Evolutionary conservation across 2,888 invertebrate genomes (phyloP).

Genomic region (Agonopterix subpropinquella): DNA sequence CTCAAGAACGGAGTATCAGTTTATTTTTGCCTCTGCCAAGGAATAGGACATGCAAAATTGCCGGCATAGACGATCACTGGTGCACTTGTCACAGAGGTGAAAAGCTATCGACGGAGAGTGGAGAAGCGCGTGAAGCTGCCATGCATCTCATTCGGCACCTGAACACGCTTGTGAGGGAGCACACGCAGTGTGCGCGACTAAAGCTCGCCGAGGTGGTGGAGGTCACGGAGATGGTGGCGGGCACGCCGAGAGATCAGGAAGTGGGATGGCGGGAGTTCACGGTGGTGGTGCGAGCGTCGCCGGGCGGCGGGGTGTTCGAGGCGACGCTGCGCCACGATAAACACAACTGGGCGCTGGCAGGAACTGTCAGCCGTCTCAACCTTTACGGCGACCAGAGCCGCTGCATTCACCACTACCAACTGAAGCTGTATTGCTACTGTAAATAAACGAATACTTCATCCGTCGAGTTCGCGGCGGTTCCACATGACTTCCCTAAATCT

Average conservation of each 20-base stretch:
- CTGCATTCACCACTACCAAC: constrained; percentile 83
- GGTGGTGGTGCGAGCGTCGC: constrained; percentile 77
- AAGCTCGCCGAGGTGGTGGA: constrained; percentile 77
- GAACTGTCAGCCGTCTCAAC: constrained; percentile 86
- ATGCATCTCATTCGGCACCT: constrained; percentile 78
- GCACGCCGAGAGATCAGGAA: constrained; percentile 42
- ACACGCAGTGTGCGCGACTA: constrained; percentile 80
- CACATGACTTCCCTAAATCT: no score
- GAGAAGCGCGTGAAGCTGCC: constrained; percentile 75
- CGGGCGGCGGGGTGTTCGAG: constrained; percentile 86
- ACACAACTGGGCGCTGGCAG: constrained; percentile 70
- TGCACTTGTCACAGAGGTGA: constrained; percentile 88
- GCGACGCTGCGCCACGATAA: constrained; percentile 78
- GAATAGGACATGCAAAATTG: constrained; percentile 83
- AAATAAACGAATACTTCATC: no score
- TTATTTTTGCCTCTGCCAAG: constrained; percentile 84
- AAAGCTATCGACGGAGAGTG: constrained; percentile 70
- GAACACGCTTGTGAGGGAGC: constrained; percentile 76
- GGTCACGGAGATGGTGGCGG: constrained; percentile 78
- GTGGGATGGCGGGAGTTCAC: constrained; percentile 77
- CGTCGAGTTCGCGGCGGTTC: no score
- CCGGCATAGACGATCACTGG: constrained; percentile 89
- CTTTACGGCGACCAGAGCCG: constrained; percentile 87
- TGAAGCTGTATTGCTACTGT: constrained; percentile 88
- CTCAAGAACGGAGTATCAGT: constrained; percentile 80